Evolutionary conservation across 2,888 invertebrate genomes (phyloP).

Genomic region (Heliconius charithonia): DNA sequence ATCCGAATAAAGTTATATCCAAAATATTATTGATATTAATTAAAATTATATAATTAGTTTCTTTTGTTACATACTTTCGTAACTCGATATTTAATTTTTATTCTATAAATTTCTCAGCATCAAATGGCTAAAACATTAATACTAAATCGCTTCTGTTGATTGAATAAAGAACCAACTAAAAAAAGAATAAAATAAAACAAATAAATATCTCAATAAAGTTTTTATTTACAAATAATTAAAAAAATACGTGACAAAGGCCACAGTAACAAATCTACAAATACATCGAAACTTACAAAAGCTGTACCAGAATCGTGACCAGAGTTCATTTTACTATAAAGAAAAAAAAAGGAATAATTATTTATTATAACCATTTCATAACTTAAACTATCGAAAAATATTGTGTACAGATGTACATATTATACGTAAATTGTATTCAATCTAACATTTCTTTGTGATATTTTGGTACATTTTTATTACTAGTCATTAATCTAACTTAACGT

Average conservation of each 20-base stretch:
- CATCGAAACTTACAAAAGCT: constrained; percentile 44
- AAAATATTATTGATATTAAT: no score
- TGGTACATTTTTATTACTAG: constrained; percentile 49
- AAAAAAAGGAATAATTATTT: constrained; percentile 28
- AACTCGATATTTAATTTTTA: no score
- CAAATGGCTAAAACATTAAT: no score
- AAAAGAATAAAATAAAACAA: constrained; percentile 43
- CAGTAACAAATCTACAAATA: constrained; percentile 53
- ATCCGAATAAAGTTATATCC: no score
- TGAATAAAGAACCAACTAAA: no score
- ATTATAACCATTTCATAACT: constrained; percentile 37
- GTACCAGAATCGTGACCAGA: constrained; percentile 49
- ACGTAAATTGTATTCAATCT: constrained; percentile 39
- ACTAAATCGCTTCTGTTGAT: no score
- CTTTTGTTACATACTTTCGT: no score
- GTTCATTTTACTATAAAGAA: constrained; percentile 38
- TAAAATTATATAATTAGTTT: no score
- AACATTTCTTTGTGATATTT: constrained; percentile 50
- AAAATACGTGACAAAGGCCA: constrained; percentile 54
- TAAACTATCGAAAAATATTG: constrained; percentile 42
- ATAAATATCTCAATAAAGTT: constrained; percentile 52
- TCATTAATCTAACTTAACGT: constrained; percentile 39
- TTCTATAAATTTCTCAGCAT: no score
- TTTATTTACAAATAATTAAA: constrained; percentile 59
- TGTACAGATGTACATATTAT: constrained; percentile 40